Percentiles rank a stretch among this genome's conserved stretches.
Conservation (phyloP, 2,888 invertebrate species). For the Cephus runcator region DNA sequence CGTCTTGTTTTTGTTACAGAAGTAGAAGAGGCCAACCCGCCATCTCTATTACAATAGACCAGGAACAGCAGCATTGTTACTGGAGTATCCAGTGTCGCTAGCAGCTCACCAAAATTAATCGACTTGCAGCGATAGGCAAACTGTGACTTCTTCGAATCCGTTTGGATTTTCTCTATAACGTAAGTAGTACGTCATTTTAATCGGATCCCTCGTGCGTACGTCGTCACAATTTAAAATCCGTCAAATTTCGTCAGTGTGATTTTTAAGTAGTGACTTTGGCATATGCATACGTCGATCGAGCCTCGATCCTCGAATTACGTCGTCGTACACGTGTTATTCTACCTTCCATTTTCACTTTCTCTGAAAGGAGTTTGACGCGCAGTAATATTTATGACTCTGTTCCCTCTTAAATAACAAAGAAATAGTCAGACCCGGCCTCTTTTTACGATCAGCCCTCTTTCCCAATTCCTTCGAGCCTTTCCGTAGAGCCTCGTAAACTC, state of each 20-base stretch:
- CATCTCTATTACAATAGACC: conserved; percentile 42
- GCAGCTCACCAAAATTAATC: conserved; percentile 50
- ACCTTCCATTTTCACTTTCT: conserved; percentile 11
- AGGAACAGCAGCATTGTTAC: conserved; percentile 44
- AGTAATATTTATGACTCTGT: conserved; percentile 17
- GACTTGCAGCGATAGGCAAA: conserved; percentile 40
- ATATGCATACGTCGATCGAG: not conserved
- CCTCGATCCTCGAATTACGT: not conserved
- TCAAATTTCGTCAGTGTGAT: not conserved
- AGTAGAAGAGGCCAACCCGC: conserved; percentile 31
- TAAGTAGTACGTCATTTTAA: not conserved
- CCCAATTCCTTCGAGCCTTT: conserved; percentile 7
- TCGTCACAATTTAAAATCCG: not conserved
- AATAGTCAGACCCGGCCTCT: conserved; percentile 18
- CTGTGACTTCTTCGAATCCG: conserved; percentile 32
- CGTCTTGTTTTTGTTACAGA: conserved; percentile 54
- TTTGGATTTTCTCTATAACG: not conserved
- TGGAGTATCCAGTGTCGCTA: conserved; percentile 43
- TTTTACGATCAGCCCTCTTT: conserved; percentile 17
- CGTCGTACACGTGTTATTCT: not conserved
- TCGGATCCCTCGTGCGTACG: not conserved
- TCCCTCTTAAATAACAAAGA: conserved; percentile 18
- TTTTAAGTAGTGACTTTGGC: not conserved
- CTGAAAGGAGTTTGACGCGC: conserved; percentile 6
- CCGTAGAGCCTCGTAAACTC: conserved; percentile 11